These are phyloP conservation scores for Drosophila fuyamai DNA, from an alignment of 1,140 invertebrate species.

Conservation along the genomic window DNA sequence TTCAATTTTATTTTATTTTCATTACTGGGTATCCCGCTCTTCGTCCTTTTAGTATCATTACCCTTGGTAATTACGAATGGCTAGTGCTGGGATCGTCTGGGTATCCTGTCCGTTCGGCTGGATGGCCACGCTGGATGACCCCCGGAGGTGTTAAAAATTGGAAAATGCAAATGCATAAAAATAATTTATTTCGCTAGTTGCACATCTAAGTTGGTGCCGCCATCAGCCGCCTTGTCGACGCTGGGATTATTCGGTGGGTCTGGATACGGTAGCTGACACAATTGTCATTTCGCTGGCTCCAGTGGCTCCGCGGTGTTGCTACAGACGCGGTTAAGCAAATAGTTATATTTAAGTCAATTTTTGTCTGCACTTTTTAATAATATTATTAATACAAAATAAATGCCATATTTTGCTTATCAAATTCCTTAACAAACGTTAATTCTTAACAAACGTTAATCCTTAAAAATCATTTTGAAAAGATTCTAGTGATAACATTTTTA, in stretches of 20 bases:
- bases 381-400: too few species aligned
- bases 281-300: conserved; percentile 77
- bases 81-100: conserved; percentile 40
- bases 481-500: neutral
- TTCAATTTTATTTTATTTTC: neutral
- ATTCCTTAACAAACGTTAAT: too few species aligned
- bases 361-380: too few species aligned
- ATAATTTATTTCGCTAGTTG: conserved; percentile 78
- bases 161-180: conserved; percentile 83
- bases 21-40: neutral
- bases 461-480: too few species aligned
- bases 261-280: conserved; percentile 83
- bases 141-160: conserved; percentile 83
- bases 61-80: conserved; percentile 64
- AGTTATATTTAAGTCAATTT: neutral
- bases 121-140: conserved; percentile 74
- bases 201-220: conserved; percentile 69
- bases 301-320: conserved; percentile 1
- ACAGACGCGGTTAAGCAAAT: neutral
- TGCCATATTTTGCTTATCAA: too few species aligned
- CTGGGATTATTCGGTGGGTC: conserved; percentile 28
- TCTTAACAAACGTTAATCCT: too few species aligned
- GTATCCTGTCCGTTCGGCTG: conserved; percentile 13
- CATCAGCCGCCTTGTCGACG: conserved; percentile 40
- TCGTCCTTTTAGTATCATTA: neutral